Base-by-base conservation (phyloP, 2,888 invertebrate species). In the Neoitamus cyanurus region DNA sequence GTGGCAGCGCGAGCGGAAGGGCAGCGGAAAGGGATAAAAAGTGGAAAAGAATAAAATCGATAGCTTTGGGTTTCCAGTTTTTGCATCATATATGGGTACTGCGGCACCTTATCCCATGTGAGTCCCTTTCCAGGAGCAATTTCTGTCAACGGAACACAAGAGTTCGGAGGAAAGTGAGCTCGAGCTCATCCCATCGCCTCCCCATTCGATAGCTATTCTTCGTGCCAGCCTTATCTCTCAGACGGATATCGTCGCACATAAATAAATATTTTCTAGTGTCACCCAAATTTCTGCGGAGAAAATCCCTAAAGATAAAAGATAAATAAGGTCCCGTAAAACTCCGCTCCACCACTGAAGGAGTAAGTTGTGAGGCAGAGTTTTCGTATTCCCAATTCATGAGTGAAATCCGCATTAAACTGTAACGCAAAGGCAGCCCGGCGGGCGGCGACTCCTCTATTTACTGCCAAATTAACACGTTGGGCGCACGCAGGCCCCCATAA, bases 181-280 rank as follows among this genome's bases (percentile, higher is more conserved):
- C 58, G 11, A 58, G 58, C 58, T 58, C 58, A 58, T 20, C n/a
- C 34, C 78, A 15, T 30, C 15, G 30, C 30, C 1, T 6, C 48
- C 78, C 58, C 34, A 34, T 80, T 37, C 75, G 15, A 31, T 34
- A 31, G 34, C 36, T n/a, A 36, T 37, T 25, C 46, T 80, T n/a
- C 34, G 9, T 58, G 25, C n/a, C 34, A 4, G 48, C 30, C 34
- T 80, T 80, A 28, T 31, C 37, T 58, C 75, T 36, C 30, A 46
- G 31, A 48, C 72, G 80, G 80, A 80, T 72, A 70, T 70, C 46
- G 80, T 84, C 84, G 30, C 80, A 80, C 72, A 80, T 80, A 80
- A 84, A 84, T 80, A 84, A 80, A 80, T 80, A 80, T 84, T 73
- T 80, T 84, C 84, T 72, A 46, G 78, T 84, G 84, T 84, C 84